Evolutionary conservation across 2,113 vertebrate genomes (phyloP).

Genomic region (Xiphophorus hellerii): DNA sequence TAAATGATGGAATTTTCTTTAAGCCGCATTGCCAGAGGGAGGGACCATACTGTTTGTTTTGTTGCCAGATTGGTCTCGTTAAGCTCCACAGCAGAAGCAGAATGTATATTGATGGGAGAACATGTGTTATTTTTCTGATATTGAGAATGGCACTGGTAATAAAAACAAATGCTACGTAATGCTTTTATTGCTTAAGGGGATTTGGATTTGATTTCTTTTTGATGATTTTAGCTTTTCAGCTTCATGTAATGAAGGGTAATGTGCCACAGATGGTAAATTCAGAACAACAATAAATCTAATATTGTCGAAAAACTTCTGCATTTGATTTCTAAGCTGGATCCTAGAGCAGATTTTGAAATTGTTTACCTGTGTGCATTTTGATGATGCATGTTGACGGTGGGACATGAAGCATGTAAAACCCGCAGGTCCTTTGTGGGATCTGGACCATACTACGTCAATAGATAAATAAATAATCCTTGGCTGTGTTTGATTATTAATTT

Average conservation of each 20-base stretch:
- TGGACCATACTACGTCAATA: constrained; percentile 24
- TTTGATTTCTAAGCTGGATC: constrained; percentile 1
- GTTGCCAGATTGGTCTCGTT: constrained; percentile 34
- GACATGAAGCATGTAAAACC: constrained; percentile 22
- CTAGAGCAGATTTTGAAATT: constrained; percentile 5
- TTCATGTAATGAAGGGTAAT: not conserved
- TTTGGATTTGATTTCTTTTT: not conserved
- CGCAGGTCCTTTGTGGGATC: constrained; percentile 12
- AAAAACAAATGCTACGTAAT: constrained; percentile 1
- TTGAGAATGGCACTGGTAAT: not conserved
- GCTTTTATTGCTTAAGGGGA: not conserved
- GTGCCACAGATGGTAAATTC: not conserved
- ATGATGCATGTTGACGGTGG: constrained; percentile 6
- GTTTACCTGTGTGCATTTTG: constrained; percentile 10
- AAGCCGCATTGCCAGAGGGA: constrained; percentile 27
- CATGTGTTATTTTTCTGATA: constrained; percentile 15
- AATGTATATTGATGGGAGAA: constrained; percentile 21
- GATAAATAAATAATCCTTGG: constrained; percentile 4
- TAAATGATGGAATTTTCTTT: constrained; percentile 15
- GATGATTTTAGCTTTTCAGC: not conserved
- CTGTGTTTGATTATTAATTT: constrained; percentile 11
- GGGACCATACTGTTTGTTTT: constrained; percentile 27
- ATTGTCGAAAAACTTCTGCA: not conserved
- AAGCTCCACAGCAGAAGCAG: constrained; percentile 17
- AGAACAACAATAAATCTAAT: not conserved